Conservation (phyloP, 2,888 invertebrate species). For the Cataglyphis cursor region DNA sequence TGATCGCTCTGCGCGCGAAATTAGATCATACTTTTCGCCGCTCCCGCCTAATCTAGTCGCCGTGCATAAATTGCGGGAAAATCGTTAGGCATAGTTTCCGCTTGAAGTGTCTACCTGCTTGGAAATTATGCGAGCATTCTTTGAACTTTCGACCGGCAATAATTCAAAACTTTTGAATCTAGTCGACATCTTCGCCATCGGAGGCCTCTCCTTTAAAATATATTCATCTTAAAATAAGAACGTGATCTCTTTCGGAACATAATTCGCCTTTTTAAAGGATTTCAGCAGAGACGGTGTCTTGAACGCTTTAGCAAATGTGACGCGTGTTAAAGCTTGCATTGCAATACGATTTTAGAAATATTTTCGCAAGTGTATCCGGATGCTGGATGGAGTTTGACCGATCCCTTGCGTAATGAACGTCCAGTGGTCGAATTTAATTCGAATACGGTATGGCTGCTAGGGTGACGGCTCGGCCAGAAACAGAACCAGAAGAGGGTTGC, state of each 20-base stretch:
- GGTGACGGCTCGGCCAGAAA: slow-evolving; percentile 82
- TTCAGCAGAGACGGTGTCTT: neutral
- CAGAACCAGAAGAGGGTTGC: slow-evolving; percentile 86
- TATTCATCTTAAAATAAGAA: slow-evolving; percentile 27
- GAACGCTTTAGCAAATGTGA: slow-evolving; percentile 1
- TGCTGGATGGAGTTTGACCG: slow-evolving; percentile 65
- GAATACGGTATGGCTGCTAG: slow-evolving; percentile 77
- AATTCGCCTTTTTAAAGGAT: slow-evolving; percentile 11
- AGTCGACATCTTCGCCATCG: slow-evolving; percentile 49
- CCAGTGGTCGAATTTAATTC: slow-evolving; percentile 78
- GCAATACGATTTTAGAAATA: slow-evolving; percentile 55
- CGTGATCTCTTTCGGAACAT: slow-evolving; percentile 7
- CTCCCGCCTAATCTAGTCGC: slow-evolving; percentile 61
- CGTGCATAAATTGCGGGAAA: slow-evolving; percentile 79
- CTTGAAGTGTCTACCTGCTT: slow-evolving; percentile 36
- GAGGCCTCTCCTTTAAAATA: slow-evolving; percentile 11
- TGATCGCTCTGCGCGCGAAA: slow-evolving; percentile 47
- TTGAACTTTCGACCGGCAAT: slow-evolving; percentile 81
- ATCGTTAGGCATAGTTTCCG: slow-evolving; percentile 77
- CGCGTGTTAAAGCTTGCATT: neutral
- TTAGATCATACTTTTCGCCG: slow-evolving; percentile 62
- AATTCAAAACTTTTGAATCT: slow-evolving; percentile 80
- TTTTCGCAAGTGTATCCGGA: slow-evolving; percentile 68
- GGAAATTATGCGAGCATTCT: slow-evolving; percentile 80
- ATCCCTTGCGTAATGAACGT: slow-evolving; percentile 75